Evolutionary conservation across 1,140 invertebrate genomes (phyloP).

Genomic region (Melitaea cinxia): DNA sequence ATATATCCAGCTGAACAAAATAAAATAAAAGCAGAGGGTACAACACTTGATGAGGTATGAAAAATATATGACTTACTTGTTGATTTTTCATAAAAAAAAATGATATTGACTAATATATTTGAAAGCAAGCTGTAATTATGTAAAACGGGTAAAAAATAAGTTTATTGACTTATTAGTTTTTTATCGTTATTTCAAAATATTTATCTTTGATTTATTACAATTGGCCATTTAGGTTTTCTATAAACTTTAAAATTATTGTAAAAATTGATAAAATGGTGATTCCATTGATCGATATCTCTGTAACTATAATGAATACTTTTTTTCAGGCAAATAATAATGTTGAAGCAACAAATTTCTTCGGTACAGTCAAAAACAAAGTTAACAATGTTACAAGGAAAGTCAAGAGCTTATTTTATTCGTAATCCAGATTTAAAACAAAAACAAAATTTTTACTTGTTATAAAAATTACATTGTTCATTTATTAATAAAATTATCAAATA

Average conservation of each 20-base stretch:
- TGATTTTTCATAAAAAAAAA: no score
- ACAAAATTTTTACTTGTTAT: not conserved
- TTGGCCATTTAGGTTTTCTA: no score
- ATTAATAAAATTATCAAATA: no score
- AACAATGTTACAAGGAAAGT: slow-evolving; percentile 40
- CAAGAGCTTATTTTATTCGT: slow-evolving; percentile 38
- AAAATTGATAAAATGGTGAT: no score
- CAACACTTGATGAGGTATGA: not conserved
- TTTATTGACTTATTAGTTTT: no score
- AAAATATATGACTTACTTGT: not conserved
- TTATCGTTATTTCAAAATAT: no score
- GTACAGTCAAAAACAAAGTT: slow-evolving; percentile 38
- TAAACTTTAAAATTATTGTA: no score
- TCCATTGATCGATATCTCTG: no score
- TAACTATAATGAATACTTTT: not conserved
- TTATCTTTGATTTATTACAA: no score
- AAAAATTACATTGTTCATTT: not conserved
- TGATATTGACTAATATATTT: no score
- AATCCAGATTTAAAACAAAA: not conserved
- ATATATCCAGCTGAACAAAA: not conserved
- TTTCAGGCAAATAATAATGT: slow-evolving; percentile 23
- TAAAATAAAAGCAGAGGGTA: not conserved
- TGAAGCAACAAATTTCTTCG: slow-evolving; percentile 11
- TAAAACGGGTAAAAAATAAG: no score
- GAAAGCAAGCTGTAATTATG: no score